These are phyloP conservation scores for Scotopteryx bipunctaria DNA, from an alignment of 2,888 invertebrate genomes.

Conservation along the genomic window DNA sequence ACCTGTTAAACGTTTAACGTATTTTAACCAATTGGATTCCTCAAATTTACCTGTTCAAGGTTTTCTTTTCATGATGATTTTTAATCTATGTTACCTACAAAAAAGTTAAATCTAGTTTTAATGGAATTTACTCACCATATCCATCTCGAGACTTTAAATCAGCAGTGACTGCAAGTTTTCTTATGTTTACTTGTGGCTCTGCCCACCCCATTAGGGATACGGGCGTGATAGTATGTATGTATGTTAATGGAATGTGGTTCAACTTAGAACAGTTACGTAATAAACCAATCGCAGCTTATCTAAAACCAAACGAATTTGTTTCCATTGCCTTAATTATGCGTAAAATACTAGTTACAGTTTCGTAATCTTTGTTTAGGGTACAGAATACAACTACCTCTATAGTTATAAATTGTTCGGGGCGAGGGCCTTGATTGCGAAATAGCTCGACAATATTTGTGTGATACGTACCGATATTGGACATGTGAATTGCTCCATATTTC, in stretches of 20 bases:
- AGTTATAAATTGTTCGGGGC: slow-evolving; percentile 16
- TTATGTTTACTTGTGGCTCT: too few species aligned
- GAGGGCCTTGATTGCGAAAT: slow-evolving; percentile 19
- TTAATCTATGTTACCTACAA: slow-evolving; percentile 30
- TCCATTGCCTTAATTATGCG: slow-evolving; percentile 11
- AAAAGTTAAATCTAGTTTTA: slow-evolving; percentile 25
- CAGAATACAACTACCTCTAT: slow-evolving; percentile 3
- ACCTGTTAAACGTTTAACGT: slow-evolving; percentile 44
- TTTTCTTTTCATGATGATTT: slow-evolving; percentile 36
- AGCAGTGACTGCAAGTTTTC: too few species aligned
- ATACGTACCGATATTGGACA: slow-evolving; percentile 4
- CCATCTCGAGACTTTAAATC: too few species aligned
- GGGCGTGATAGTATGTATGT: too few species aligned
- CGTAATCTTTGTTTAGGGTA: slow-evolving; percentile 23
- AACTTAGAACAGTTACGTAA: slow-evolving; percentile 12
- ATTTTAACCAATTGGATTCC: slow-evolving; percentile 44
- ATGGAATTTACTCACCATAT: too few species aligned
- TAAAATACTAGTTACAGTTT: slow-evolving; percentile 19
- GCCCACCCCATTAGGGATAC: too few species aligned
- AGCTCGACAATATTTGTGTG: slow-evolving; percentile 15
- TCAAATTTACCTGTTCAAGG: slow-evolving; percentile 46
- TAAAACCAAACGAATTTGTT: slow-evolving; percentile 23
- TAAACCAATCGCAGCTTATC: slow-evolving; percentile 10
- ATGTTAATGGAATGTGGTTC: slow-evolving; percentile 19
- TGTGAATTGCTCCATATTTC: slow-evolving; percentile 11